Evolutionary conservation across 2,113 vertebrate species (phyloP).

Genomic region (Psilopsiagon aurifrons): DNA sequence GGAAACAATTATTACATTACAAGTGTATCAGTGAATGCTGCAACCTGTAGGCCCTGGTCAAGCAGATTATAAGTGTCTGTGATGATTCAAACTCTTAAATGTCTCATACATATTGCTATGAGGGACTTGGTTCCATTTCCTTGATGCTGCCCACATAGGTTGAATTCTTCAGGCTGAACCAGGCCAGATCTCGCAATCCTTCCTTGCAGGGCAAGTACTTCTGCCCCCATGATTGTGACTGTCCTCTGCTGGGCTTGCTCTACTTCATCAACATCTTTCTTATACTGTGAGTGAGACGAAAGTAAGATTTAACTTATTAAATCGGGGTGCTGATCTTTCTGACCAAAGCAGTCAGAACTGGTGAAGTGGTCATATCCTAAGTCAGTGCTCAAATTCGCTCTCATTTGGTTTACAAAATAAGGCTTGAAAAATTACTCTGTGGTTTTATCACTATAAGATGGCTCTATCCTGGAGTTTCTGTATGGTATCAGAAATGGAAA

Average conservation of each 20-base stretch:
- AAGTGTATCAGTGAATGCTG: neutral
- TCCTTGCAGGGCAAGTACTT: neutral
- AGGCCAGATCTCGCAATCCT: neutral
- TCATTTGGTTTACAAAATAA: neutral
- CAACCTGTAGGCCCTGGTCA: neutral
- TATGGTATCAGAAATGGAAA: neutral
- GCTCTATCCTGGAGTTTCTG: neutral
- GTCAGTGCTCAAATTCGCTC: neutral
- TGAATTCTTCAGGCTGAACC: neutral
- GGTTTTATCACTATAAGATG: neutral
- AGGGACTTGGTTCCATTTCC: neutral
- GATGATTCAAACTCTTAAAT: neutral
- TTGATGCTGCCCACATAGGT: neutral
- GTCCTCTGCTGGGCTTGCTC: neutral
- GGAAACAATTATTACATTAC: neutral
- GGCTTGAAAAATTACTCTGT: neutral
- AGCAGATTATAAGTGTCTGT: neutral
- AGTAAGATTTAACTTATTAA: neutral
- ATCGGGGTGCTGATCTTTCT: neutral
- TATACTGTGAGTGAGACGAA: neutral
- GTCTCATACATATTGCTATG: neutral
- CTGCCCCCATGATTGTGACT: neutral
- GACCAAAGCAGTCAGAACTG: neutral
- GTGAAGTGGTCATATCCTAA: neutral
- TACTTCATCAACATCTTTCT: neutral